Conservation (phyloP, 2,797 vertebrate species). For the Melanotaenia trifasciata region DNA sequence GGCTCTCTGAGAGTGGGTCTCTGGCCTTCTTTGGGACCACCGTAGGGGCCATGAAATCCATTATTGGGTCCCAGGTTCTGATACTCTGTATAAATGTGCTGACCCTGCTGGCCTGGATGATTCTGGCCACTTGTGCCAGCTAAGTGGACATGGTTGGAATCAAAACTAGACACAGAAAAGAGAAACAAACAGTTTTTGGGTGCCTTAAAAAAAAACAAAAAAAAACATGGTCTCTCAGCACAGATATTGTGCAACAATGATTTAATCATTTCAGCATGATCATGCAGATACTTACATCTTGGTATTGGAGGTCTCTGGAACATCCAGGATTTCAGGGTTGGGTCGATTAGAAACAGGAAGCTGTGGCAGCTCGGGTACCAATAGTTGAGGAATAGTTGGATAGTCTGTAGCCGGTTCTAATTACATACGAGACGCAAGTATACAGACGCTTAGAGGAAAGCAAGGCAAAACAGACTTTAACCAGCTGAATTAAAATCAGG, state of each 20-base stretch:
- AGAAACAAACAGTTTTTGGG: background rate
- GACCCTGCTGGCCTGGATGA: slow-evolving; percentile 87
- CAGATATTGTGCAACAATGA: background rate
- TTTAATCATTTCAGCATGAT: background rate
- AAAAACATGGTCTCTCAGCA: background rate
- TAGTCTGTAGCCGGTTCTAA: slow-evolving; percentile 80
- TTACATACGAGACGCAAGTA: slow-evolving; percentile 56
- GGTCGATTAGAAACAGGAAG: slow-evolving; percentile 88
- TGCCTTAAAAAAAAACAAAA: background rate
- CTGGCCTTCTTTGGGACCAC: slow-evolving; percentile 74
- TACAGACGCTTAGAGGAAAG: slow-evolving; percentile 67
- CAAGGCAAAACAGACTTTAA: slow-evolving; percentile 13
- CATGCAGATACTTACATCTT: slow-evolving; percentile 50
- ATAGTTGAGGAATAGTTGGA: slow-evolving; percentile 66
- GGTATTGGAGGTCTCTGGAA: slow-evolving; percentile 88
- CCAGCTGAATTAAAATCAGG: background rate
- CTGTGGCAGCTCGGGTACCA: slow-evolving; percentile 87
- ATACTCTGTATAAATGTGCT: slow-evolving; percentile 93
- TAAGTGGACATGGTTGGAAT: slow-evolving; percentile 90
- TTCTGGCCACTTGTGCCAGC: slow-evolving; percentile 87
- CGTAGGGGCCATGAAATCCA: slow-evolving; percentile 54
- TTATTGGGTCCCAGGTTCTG: slow-evolving; percentile 86
- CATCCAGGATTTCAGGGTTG: slow-evolving; percentile 89
- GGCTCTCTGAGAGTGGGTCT: slow-evolving; percentile 78
- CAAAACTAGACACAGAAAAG: slow-evolving; percentile 49